Conservation (phyloP, 2,797 vertebrate species). For the Nannoperca australis region DNA sequence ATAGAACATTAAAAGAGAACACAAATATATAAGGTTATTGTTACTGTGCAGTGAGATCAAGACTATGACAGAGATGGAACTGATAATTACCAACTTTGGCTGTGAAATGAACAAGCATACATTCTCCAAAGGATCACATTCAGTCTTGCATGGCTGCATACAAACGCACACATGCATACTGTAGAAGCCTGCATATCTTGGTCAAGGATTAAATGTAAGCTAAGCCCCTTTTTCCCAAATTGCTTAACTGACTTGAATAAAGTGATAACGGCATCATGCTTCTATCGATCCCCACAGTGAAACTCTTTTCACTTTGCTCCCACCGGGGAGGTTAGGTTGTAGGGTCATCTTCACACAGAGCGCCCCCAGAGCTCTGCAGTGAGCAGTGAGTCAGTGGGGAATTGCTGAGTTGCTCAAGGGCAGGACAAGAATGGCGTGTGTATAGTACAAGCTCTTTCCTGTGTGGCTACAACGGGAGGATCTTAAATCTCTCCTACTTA, state of each 20-base stretch:
- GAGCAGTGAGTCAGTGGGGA: constrained; percentile 58
- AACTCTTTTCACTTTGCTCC: constrained; percentile 60
- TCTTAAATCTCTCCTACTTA: constrained; percentile 45
- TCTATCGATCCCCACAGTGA: constrained; percentile 66
- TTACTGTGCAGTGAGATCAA: not conserved
- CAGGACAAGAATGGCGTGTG: constrained; percentile 45
- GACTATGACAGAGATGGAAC: not conserved
- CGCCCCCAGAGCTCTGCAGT: constrained; percentile 51
- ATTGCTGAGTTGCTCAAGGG: constrained; percentile 73
- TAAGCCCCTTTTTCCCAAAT: constrained; percentile 42
- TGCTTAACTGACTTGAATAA: constrained; percentile 39
- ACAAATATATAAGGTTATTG: not conserved
- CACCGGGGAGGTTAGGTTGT: constrained; percentile 59
- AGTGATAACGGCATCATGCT: constrained; percentile 49
- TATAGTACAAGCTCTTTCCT: constrained; percentile 46
- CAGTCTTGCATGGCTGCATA: constrained; percentile 9
- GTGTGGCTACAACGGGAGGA: constrained; percentile 25
- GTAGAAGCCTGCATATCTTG: constrained; percentile 19
- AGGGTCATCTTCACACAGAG: constrained; percentile 67
- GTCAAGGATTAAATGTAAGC: constrained; percentile 41
- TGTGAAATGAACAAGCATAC: not conserved
- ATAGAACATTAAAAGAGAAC: not conserved
- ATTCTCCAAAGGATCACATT: constrained; percentile 1
- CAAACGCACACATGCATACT: not conserved
- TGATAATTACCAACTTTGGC: not conserved